Conservation (phyloP, 30 jellyfish, hydroid and myxozoan genomes). For the Hydra vulgaris region DNA sequence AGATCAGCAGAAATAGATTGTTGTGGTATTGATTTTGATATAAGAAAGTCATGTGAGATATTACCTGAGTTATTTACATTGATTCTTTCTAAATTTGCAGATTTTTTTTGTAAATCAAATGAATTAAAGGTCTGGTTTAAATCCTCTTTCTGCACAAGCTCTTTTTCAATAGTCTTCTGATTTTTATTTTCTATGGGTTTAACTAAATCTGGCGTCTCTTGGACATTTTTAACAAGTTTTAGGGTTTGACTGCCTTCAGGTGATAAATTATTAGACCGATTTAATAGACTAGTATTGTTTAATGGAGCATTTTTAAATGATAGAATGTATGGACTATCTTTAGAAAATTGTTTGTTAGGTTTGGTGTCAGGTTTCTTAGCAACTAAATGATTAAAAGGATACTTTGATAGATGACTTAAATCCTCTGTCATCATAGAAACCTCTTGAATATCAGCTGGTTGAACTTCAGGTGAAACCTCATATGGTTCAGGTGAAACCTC, state of each 20-base stretch:
- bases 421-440: background rate
- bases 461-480: background rate
- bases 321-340: background rate
- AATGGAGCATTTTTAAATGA: background rate
- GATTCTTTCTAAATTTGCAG: background rate
- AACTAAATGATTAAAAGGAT: background rate
- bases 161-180: too few relatives aligned
- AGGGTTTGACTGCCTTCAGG: background rate
- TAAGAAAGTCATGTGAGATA: background rate
- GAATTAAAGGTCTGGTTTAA: background rate
- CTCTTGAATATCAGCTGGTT: background rate
- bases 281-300: background rate
- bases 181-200: background rate
- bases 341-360: background rate
- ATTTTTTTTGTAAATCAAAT: background rate
- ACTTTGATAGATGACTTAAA: background rate
- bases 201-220: background rate
- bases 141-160: background rate
- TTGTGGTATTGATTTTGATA: background rate
- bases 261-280: background rate
- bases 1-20: background rate
- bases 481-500: background rate
- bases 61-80: background rate
- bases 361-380: background rate
- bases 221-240: background rate